Evolutionary conservation across 2,113 vertebrate species (phyloP).

Genomic region (Prolemur simus): DNA sequence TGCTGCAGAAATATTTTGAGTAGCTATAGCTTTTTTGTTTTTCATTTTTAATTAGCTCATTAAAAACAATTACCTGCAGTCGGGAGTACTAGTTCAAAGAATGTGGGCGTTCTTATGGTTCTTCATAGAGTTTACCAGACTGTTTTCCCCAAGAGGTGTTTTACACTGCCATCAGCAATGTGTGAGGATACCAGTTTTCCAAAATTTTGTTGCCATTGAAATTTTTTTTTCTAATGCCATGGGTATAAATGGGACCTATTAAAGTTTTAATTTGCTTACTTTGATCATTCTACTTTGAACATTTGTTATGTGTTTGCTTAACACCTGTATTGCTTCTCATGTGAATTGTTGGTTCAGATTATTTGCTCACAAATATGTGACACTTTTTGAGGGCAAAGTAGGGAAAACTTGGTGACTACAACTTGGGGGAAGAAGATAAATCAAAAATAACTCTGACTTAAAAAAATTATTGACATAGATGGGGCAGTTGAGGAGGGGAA

Average conservation of each 20-base stretch:
- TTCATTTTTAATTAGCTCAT: constrained; percentile 59
- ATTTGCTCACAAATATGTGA: constrained; percentile 18
- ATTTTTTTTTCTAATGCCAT: constrained; percentile 44
- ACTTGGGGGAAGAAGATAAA: neutral
- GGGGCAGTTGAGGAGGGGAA: neutral
- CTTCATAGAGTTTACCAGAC: constrained; percentile 20
- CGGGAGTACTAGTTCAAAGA: neutral
- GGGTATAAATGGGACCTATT: neutral
- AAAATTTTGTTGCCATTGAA: neutral
- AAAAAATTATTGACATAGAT: neutral
- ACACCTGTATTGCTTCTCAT: neutral
- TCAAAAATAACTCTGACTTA: neutral
- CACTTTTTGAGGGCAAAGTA: neutral
- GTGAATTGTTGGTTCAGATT: constrained; percentile 29
- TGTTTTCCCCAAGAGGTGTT: neutral
- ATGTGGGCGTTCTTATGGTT: constrained; percentile 20
- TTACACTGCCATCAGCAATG: neutral
- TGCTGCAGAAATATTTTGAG: constrained; percentile 27
- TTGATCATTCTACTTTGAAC: constrained; percentile 21
- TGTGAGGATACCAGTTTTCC: neutral
- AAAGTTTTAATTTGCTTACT: constrained; percentile 24
- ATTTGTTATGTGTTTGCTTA: constrained; percentile 26
- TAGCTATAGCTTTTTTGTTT: constrained; percentile 46
- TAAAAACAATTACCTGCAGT: constrained; percentile 57
- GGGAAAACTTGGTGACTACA: neutral